phyloP scores from a whole-genome alignment of 1,140 invertebrate species.

The Parasteatoda tepidariorum region DNA sequence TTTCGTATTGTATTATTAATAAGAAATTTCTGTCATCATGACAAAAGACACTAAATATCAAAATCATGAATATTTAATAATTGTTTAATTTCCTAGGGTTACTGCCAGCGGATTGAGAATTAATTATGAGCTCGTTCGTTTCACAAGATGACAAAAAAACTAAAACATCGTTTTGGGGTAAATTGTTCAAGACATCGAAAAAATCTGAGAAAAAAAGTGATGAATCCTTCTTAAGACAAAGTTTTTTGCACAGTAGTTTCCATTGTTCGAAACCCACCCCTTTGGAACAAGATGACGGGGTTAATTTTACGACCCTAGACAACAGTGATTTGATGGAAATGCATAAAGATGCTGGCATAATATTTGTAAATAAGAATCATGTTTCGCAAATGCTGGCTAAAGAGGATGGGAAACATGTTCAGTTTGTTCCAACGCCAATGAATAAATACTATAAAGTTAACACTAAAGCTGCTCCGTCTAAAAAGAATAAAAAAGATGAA shows the following conservation, averaged over 20 bases:
- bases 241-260: constrained; percentile 9
- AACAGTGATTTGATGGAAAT: constrained; percentile 27
- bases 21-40: too few relatives aligned
- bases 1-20: too few relatives aligned
- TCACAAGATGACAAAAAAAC: constrained; percentile 8
- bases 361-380: constrained; percentile 42
- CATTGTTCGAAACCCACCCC: not conserved
- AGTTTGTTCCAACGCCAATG: constrained; percentile 42
- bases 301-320: constrained; percentile 20
- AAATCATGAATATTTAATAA: too few relatives aligned
- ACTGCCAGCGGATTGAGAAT: not conserved
- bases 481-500: not conserved
- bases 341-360: constrained; percentile 39
- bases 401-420: constrained; percentile 42
- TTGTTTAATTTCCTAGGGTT: not conserved
- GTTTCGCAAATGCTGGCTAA: not conserved
- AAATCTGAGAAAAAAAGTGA: constrained; percentile 1
- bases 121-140: not conserved
- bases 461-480: constrained; percentile 6
- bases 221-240: constrained; percentile 14
- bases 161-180: constrained; percentile 18
- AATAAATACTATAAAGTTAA: constrained; percentile 44
- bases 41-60: too few relatives aligned
- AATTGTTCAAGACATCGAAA: constrained; percentile 12
- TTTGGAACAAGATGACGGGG: not conserved